phyloP scores from a whole-genome alignment of 2,113 vertebrate species.

The Labeo rohita region DNA sequence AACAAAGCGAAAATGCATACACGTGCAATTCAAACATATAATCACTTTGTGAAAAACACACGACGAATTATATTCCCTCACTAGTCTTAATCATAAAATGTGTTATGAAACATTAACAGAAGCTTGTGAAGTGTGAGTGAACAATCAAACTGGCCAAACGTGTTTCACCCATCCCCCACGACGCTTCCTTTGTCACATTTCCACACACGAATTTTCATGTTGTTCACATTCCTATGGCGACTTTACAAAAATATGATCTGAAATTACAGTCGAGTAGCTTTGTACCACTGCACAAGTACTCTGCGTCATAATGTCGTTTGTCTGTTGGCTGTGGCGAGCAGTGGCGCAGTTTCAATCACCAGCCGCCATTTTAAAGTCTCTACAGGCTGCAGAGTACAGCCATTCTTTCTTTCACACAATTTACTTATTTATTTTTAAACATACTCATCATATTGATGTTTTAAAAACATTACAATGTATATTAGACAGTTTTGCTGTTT shows the following conservation, averaged over 20 bases:
- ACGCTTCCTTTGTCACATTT: not conserved
- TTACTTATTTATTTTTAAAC: not conserved
- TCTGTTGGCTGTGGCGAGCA: not conserved
- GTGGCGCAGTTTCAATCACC: slow-evolving; percentile 55
- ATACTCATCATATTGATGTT: not conserved
- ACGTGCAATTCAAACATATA: not conserved
- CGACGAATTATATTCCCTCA: not conserved
- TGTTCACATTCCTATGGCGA: not conserved
- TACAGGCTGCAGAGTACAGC: not conserved
- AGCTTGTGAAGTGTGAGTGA: not conserved
- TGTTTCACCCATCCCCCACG: slow-evolving; percentile 43
- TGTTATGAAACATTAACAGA: slow-evolving; percentile 1
- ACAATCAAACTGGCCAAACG: not conserved
- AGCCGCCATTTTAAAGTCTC: slow-evolving; percentile 57
- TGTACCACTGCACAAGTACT: not conserved
- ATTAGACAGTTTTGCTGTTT: not conserved
- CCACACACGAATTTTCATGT: not conserved
- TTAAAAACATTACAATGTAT: not conserved
- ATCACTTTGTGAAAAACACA: slow-evolving; percentile 8
- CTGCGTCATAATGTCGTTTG: not conserved
- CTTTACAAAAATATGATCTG: not conserved
- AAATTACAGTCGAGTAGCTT: not conserved
- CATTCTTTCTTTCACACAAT: not conserved
- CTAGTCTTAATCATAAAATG: not conserved
- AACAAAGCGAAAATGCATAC: not conserved